Evolutionary conservation across 53 echinoderm and acorn worm species (phyloP).

Genomic region (Crossaster papposus): DNA sequence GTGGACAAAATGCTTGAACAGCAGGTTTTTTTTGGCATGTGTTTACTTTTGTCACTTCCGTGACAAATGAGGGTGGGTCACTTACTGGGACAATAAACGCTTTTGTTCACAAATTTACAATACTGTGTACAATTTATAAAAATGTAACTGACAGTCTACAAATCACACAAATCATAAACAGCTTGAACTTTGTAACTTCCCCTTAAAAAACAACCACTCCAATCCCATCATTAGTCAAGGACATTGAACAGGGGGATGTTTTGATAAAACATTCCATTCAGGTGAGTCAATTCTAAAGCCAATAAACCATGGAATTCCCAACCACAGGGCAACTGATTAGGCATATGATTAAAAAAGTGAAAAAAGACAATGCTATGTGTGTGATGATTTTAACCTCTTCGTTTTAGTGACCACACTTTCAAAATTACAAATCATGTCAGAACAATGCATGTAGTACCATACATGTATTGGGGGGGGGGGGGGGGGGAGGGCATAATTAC

Average conservation of each 20-base stretch:
- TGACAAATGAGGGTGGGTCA: not conserved
- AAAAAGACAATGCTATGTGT: not conserved
- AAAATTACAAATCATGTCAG: not conserved
- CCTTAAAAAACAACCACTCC: slow-evolving; percentile 11
- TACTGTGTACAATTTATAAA: not conserved
- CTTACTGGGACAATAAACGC: too few species aligned
- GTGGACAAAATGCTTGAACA: too few species aligned
- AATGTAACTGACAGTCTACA: not conserved
- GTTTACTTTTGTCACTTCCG: too few species aligned
- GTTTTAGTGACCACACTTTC: too few species aligned
- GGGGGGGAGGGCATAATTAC: too few species aligned
- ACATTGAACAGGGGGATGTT: not conserved
- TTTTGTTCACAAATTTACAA: too few species aligned
- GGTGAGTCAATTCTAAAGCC: slow-evolving; percentile 13
- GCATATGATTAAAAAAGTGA: too few species aligned
- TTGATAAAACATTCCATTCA: slow-evolving; percentile 20
- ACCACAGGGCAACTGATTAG: too few species aligned
- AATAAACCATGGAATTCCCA: slow-evolving; percentile 29
- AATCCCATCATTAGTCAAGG: slow-evolving; percentile 26
- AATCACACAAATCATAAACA: not conserved
- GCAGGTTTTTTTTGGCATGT: too few species aligned
- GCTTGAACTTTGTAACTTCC: not conserved
- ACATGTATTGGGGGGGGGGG: too few species aligned
- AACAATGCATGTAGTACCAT: not conserved
- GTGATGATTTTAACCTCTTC: not conserved